Evolutionary conservation across 2,113 vertebrate species (phyloP).

Genomic region (Pluvialis apricaria): DNA sequence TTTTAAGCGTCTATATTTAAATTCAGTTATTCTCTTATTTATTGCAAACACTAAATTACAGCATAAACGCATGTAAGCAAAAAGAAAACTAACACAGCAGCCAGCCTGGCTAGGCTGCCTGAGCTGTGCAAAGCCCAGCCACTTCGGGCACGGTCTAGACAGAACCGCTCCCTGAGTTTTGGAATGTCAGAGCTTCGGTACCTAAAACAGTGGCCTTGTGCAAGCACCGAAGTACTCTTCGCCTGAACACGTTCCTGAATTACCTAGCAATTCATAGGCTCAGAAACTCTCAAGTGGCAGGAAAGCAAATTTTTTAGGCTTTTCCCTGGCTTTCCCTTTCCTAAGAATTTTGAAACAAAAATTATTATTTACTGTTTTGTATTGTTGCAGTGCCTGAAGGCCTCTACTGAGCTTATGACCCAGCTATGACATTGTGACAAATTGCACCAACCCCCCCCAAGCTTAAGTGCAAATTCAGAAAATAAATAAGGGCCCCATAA

Average conservation of each 20-base stretch:
- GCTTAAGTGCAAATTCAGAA: slow-evolving; percentile 2
- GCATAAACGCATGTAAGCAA: neutral
- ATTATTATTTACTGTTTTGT: neutral
- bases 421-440: neutral
- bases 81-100: neutral
- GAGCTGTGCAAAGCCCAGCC: neutral
- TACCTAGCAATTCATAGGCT: neutral
- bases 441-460: neutral
- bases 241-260: neutral
- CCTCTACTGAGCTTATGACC: neutral
- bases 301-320: neutral
- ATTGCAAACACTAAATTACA: neutral
- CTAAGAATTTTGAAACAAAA: neutral
- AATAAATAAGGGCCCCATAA: slow-evolving; percentile 9
- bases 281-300: neutral
- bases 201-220: neutral
- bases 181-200: neutral
- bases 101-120: neutral
- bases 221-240: neutral
- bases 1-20: neutral
- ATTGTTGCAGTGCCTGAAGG: neutral
- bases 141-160: neutral
- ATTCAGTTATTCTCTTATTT: neutral
- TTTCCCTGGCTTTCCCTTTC: neutral
- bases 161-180: accelerated